These are phyloP conservation scores for Aleiodes sp. DNA, from an alignment of 1,140 invertebrate genomes.

Conservation along the genomic window DNA sequence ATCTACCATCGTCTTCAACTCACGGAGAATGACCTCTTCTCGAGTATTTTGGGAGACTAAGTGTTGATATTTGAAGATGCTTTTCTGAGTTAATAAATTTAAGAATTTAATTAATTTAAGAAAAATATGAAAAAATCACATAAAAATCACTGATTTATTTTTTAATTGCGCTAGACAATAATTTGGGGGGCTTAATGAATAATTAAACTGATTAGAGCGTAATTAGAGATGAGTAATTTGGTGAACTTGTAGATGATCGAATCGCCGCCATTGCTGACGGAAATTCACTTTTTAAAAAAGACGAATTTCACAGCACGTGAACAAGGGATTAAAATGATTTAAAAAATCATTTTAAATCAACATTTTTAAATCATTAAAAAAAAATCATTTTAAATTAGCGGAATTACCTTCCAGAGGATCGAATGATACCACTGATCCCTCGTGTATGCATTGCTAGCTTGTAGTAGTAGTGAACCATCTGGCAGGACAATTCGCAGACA, in stretches of 20 bases:
- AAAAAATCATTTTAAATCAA: too few relatives aligned
- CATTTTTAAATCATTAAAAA: background rate
- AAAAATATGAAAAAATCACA: too few relatives aligned
- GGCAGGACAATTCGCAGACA: slow-evolving; percentile 82
- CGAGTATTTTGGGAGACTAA: slow-evolving; percentile 74
- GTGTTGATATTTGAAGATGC: slow-evolving; percentile 81
- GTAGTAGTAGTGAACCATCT: slow-evolving; percentile 80
- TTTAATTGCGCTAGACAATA: too few relatives aligned
- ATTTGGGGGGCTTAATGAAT: too few relatives aligned
- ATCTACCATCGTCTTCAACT: slow-evolving; percentile 85
- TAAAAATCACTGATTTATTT: too few relatives aligned
- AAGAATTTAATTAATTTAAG: background rate
- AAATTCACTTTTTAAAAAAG: too few relatives aligned
- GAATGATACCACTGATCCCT: slow-evolving; percentile 88
- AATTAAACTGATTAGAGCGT: too few relatives aligned
- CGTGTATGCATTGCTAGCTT: slow-evolving; percentile 82
- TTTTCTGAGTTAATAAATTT: slow-evolving; percentile 70
- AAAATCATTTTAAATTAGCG: background rate
- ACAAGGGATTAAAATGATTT: background rate
- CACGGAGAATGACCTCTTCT: slow-evolving; percentile 83
- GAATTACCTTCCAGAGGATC: slow-evolving; percentile 86
- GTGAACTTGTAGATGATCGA: too few relatives aligned
- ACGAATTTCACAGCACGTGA: too few relatives aligned
- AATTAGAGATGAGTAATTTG: too few relatives aligned
- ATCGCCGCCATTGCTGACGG: too few relatives aligned